These are phyloP conservation scores for Sorex maritimensis DNA, from an alignment of 2,797 vertebrate species.

Conservation along the genomic window DNA sequence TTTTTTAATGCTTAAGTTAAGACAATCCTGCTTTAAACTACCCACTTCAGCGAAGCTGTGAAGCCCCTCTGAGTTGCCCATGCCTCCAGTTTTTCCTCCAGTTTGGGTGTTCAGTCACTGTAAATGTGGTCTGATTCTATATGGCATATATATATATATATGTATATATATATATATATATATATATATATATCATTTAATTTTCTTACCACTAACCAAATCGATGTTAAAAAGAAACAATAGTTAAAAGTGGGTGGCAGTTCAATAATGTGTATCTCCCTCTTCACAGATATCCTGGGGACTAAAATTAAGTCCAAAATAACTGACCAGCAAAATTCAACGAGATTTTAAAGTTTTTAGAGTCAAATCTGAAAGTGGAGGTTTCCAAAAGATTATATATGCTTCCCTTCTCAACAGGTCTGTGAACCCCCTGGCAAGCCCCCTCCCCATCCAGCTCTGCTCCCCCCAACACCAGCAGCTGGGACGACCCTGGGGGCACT, in stretches of 20 bases:
- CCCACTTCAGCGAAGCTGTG: not conserved
- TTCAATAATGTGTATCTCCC: too few species aligned
- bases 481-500: too few species aligned
- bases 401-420: too few species aligned
- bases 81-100: not conserved
- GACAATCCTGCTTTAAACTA: slow-evolving; percentile 44
- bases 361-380: too few species aligned
- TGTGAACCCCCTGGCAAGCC: too few species aligned
- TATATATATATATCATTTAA: not conserved
- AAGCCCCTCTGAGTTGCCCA: not conserved
- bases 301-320: slow-evolving; percentile 36
- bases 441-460: too few species aligned
- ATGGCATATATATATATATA: not conserved
- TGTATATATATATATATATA: not conserved
- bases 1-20: slow-evolving; percentile 13
- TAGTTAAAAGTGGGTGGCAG: too few species aligned
- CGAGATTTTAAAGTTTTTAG: not conserved
- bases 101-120: not conserved
- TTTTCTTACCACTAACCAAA: not conserved
- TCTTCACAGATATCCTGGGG: not conserved
- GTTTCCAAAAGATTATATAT: too few species aligned
- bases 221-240: not conserved
- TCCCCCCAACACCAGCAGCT: too few species aligned
- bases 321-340: not conserved
- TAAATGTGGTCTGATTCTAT: not conserved